A percentile compares a stretch with the other conserved stretches of the same genome.
Evolutionary conservation across 2,888 invertebrate species (phyloP).

Genomic region (Orthosia gothica): DNA sequence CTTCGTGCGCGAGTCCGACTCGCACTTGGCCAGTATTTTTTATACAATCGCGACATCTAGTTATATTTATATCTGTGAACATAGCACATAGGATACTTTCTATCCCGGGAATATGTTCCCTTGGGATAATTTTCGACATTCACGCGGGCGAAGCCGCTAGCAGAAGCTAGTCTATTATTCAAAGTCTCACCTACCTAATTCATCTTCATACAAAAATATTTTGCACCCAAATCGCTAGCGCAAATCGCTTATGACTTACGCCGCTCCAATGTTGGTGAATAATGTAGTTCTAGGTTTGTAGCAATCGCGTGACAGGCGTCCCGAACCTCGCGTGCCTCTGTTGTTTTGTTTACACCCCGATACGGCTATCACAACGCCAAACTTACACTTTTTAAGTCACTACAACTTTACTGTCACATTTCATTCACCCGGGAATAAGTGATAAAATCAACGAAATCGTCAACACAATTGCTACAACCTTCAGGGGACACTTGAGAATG

Average conservation of each 20-base stretch:
- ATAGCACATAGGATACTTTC: too few species aligned
- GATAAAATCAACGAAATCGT: conserved; percentile 67
- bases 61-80: too few species aligned
- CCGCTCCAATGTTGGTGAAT: conserved; percentile 60
- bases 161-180: conserved; percentile 7
- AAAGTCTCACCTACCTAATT: neutral
- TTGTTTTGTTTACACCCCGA: conserved; percentile 69
- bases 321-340: conserved; percentile 72
- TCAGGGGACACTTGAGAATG: conserved; percentile 52
- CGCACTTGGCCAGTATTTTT: too few species aligned
- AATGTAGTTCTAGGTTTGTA: conserved; percentile 56
- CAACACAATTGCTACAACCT: conserved; percentile 56
- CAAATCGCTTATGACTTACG: conserved; percentile 39
- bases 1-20: too few species aligned
- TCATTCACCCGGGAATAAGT: conserved; percentile 48
- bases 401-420: conserved; percentile 34
- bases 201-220: neutral
- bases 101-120: too few species aligned
- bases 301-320: conserved; percentile 68
- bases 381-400: conserved; percentile 58
- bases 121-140: too few species aligned
- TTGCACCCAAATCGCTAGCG: conserved; percentile 6
- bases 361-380: conserved; percentile 67
- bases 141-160: too few species aligned
- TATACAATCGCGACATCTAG: too few species aligned